Evolutionary conservation across 2,888 invertebrate species (phyloP).

Genomic region (Netelia virgata): DNA sequence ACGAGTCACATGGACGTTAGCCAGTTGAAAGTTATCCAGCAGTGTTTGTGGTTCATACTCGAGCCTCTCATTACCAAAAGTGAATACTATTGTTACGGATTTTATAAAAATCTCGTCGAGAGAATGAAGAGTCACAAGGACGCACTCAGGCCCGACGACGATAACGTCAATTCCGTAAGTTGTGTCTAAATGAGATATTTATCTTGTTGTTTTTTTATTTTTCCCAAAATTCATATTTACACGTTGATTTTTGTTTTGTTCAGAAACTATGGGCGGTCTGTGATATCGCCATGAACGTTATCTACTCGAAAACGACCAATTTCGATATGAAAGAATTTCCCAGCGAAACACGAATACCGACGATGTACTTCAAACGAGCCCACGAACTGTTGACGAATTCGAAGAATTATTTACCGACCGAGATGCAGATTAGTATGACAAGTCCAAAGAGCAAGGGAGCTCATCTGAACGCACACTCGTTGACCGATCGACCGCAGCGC

Average conservation of each 20-base stretch:
- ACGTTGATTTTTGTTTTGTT: constrained; percentile 65
- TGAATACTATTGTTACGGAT: constrained; percentile 97
- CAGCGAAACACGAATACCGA: constrained; percentile 93
- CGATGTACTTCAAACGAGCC: constrained; percentile 95
- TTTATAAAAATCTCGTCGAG: constrained; percentile 97
- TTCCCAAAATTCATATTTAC: background rate
- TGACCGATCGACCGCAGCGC: constrained; percentile 82
- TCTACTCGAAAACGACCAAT: constrained; percentile 94
- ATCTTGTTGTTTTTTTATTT: constrained; percentile 7
- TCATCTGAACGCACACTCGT: constrained; percentile 81
- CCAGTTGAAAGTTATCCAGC: constrained; percentile 92
- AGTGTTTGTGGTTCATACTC: constrained; percentile 97
- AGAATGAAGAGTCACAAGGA: constrained; percentile 98
- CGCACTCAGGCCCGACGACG: constrained; percentile 93
- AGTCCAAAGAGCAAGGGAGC: constrained; percentile 82
- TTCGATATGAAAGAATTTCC: constrained; percentile 97
- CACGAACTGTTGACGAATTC: constrained; percentile 91
- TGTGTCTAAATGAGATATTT: constrained; percentile 39
- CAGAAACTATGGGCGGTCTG: constrained; percentile 99
- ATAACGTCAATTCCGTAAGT: constrained; percentile 93
- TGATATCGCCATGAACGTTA: constrained; percentile 96
- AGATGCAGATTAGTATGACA: constrained; percentile 88
- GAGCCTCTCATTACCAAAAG: constrained; percentile 97
- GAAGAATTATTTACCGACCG: constrained; percentile 92
- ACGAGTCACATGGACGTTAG: constrained; percentile 91